Conservation (phyloP, 2,888 invertebrate genomes). For the Gymnoscelis rufifasciata region DNA sequence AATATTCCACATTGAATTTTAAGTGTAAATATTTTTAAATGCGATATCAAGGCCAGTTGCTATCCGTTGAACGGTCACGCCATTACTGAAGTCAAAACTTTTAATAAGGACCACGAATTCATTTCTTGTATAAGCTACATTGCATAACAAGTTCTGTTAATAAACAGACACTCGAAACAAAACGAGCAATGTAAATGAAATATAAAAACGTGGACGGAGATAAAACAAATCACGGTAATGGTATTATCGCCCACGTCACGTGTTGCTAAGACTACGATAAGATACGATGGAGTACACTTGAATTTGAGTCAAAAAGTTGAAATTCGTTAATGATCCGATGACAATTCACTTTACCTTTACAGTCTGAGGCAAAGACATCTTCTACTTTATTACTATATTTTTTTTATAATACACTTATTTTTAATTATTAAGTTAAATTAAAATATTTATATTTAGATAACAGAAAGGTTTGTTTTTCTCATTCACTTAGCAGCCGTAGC, state of each 20-base stretch:
- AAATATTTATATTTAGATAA: too few species aligned
- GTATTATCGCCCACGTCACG: conserved; percentile 44
- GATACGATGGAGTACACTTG: conserved; percentile 43
- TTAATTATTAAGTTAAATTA: too few species aligned
- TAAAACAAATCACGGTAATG: conserved; percentile 44
- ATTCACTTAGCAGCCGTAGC: too few species aligned
- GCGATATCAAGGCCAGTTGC: conserved; percentile 53
- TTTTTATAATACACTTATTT: too few species aligned
- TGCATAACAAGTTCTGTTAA: conserved; percentile 20
- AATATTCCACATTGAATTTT: conserved; percentile 42
- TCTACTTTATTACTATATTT: too few species aligned
- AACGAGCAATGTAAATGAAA: conserved; percentile 37
- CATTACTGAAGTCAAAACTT: conserved; percentile 29
- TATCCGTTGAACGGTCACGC: conserved; percentile 41
- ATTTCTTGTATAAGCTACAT: conserved; percentile 25
- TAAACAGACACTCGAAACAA: conserved; percentile 17
- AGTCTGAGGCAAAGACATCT: too few species aligned
- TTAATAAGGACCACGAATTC: conserved; percentile 24
- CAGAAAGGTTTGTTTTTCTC: too few species aligned
- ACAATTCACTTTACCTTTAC: too few species aligned
- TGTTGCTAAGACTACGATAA: conserved; percentile 52
- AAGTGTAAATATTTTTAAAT: conserved; percentile 49
- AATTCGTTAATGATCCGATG: background rate
- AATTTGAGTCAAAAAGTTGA: conserved; percentile 33
- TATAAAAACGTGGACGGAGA: conserved; percentile 30